These are phyloP conservation scores for Ophiodon elongatus DNA, from an alignment of 2,113 vertebrate genomes.

Conservation along the genomic window DNA sequence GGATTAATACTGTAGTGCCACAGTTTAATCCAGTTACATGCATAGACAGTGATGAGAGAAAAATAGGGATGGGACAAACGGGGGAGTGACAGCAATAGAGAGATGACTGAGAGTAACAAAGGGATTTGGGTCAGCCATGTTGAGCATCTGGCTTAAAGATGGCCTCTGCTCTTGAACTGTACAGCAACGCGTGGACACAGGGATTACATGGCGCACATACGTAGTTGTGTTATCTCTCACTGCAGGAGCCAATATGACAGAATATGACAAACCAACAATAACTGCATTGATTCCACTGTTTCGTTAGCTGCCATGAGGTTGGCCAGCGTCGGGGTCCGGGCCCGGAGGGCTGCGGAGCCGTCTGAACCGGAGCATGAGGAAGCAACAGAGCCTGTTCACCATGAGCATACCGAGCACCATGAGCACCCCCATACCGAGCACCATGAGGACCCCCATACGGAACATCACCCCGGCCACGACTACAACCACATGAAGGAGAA, in stretches of 20 bases:
- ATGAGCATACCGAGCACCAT: constrained; percentile 58
- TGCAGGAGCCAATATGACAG: constrained; percentile 27
- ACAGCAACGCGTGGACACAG: constrained; percentile 48
- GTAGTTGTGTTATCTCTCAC: constrained; percentile 36
- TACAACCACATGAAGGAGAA: constrained; percentile 86
- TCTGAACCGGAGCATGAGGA: constrained; percentile 76
- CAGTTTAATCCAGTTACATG: constrained; percentile 73
- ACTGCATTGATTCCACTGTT: constrained; percentile 15
- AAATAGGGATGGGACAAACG: constrained; percentile 26
- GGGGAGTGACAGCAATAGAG: constrained; percentile 35
- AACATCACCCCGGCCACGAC: constrained; percentile 72
- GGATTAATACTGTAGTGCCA: constrained; percentile 72
- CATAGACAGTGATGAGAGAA: constrained; percentile 50
- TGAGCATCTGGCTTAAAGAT: constrained; percentile 79
- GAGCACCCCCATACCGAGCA: constrained; percentile 60
- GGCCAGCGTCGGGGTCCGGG: constrained; percentile 56
- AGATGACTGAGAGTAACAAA: constrained; percentile 66
- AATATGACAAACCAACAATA: neutral
- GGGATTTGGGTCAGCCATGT: constrained; percentile 85
- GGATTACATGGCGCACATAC: constrained; percentile 69
- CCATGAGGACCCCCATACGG: constrained; percentile 30
- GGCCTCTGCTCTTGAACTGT: constrained; percentile 49
- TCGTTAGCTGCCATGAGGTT: constrained; percentile 75
- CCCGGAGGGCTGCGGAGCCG: constrained; percentile 72
- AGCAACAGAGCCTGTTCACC: constrained; percentile 59